Evolutionary conservation across 2,888 invertebrate genomes (phyloP).

Genomic region (Agriopis leucophaearia): DNA sequence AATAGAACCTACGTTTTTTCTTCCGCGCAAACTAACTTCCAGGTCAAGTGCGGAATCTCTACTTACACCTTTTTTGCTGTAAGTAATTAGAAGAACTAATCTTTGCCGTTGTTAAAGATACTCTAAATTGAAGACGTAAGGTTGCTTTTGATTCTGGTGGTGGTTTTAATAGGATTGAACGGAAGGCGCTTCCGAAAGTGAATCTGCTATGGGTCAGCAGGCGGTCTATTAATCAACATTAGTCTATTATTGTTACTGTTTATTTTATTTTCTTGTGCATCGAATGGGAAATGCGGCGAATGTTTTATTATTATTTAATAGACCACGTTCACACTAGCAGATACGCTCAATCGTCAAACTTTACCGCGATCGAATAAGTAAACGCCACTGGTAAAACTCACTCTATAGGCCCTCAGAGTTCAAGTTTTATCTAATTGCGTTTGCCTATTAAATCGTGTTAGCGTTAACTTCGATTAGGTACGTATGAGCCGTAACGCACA

Average conservation of each 20-base stretch:
- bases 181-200: constrained; percentile 30
- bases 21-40: constrained; percentile 18
- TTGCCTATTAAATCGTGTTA: too few relatives aligned
- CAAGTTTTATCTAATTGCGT: too few relatives aligned
- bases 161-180: not conserved
- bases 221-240: not conserved
- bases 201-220: constrained; percentile 7
- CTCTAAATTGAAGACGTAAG: not conserved
- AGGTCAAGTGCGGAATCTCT: constrained; percentile 27
- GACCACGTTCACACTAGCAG: too few relatives aligned
- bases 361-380: too few relatives aligned
- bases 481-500: too few relatives aligned
- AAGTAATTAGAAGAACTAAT: constrained; percentile 14
- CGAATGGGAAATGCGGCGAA: too few relatives aligned
- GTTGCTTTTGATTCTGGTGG: constrained; percentile 6
- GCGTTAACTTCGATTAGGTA: not conserved
- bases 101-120: not conserved
- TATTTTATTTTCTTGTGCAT: too few relatives aligned
- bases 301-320: too few relatives aligned
- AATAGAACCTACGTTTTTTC: constrained; percentile 1
- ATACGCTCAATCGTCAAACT: too few relatives aligned
- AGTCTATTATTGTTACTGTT: too few relatives aligned
- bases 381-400: too few relatives aligned
- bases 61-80: constrained; percentile 19
- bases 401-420: too few relatives aligned